Base-by-base conservation (phyloP, 2,888 invertebrate species). In the Leptopterna dolabrata region DNA sequence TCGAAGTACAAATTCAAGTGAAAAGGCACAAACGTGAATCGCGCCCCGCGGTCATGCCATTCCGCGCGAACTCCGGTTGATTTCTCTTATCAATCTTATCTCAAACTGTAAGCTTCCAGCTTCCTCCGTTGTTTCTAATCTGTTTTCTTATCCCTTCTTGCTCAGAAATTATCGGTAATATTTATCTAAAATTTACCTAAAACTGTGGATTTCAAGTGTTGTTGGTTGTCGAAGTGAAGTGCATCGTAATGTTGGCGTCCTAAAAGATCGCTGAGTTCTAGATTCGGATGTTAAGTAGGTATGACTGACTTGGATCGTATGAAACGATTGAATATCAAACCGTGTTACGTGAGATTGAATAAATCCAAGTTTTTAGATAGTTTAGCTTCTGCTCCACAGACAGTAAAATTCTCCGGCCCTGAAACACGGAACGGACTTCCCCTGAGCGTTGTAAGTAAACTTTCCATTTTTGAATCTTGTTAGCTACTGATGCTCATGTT, bases 301-400 rank as follows among this genome's bases (percentile, higher is more conserved):
- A 81, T 81, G 81, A 81, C 81, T n/a, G 81, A 81, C 55, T 84
- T 71, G 41, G 29, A 41, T 71, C 43, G 27, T 19, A 13, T 14
- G 43, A 84, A 84, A 29, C 29, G n/a, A 41, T 29, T 70, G 41
- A 70, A 84, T 71, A 84, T 36, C 27, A 84, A 71, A 71, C 71
- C 71, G 27, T 71, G 70, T 71, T 84, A 9, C 16, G 71, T 84
- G 27, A 84, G 36, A 71, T 19, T 70, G 36, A 19, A 24, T 19
- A 84, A 41, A 84, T 84, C 43, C 11, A 45, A n/a, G 13, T 81
- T 55, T 19, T 1, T 55, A 4, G 81, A 81, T 55, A 27, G 24
- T 16, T 43, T 81, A 27, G 51, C 81, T n/a, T 14, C 24, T 0
- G 2, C 55, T 13, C 55, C 51, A 7, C 27, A 30, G 30, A 81